These are phyloP conservation scores for Hippocampus kuda DNA, from an alignment of 2,797 vertebrate genomes.

Conservation along the genomic window DNA sequence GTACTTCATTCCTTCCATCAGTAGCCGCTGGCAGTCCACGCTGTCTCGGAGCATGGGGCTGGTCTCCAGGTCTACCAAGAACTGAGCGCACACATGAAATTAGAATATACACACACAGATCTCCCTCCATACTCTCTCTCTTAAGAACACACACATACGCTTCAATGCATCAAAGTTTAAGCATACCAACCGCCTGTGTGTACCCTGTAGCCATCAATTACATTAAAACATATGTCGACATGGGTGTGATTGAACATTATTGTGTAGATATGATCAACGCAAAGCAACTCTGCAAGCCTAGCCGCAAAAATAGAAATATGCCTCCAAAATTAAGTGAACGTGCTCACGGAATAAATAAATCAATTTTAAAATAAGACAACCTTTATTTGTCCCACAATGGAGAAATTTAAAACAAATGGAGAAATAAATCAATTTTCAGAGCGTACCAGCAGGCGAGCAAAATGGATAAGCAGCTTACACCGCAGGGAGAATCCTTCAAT, in stretches of 20 bases:
- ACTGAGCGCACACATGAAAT: slow-evolving; percentile 53
- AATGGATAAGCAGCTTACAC: slow-evolving; percentile 58
- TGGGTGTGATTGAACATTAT: neutral
- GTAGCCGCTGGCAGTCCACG: slow-evolving; percentile 91
- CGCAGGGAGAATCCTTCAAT: slow-evolving; percentile 37
- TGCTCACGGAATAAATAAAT: slow-evolving; percentile 26
- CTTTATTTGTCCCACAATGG: too few relatives aligned
- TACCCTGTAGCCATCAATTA: neutral
- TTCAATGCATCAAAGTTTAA: neutral
- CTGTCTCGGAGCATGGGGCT: slow-evolving; percentile 85
- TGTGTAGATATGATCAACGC: neutral
- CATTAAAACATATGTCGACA: too few relatives aligned
- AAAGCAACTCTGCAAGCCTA: neutral
- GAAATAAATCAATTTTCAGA: slow-evolving; percentile 39
- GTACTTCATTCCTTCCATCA: slow-evolving; percentile 99
- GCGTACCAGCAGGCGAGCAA: slow-evolving; percentile 41
- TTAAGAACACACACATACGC: neutral
- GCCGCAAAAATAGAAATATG: slow-evolving; percentile 19
- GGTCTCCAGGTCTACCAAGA: slow-evolving; percentile 88
- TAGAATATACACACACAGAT: neutral
- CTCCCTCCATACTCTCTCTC: too few relatives aligned
- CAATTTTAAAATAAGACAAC: too few relatives aligned
- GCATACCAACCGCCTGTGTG: slow-evolving; percentile 16
- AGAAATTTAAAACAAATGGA: neutral
- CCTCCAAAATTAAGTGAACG: slow-evolving; percentile 32